Evolutionary conservation across 2,888 invertebrate species (phyloP).

Genomic region (Ceraclea dissimilis): DNA sequence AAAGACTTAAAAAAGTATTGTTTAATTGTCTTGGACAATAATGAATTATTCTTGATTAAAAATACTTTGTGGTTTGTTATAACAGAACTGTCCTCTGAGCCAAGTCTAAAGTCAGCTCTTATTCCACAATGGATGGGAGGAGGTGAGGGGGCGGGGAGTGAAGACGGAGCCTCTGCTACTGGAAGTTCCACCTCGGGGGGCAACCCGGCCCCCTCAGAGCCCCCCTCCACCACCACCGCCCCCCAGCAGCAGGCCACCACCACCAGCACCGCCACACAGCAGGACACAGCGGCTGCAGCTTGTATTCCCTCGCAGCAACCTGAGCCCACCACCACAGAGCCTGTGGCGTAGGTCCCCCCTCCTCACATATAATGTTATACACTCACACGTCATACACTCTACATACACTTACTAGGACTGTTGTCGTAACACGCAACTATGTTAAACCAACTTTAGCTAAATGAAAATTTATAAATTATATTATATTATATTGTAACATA

Average conservation of each 20-base stretch:
- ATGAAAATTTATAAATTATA: slow-evolving; percentile 1
- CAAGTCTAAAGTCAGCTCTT: slow-evolving; percentile 17
- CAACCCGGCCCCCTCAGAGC: not conserved
- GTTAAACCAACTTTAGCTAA: not conserved
- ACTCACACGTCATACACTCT: not conserved
- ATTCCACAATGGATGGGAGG: slow-evolving; percentile 23
- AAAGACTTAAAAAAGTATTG: too few relatives aligned
- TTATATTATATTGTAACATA: not conserved
- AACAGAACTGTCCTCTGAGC: slow-evolving; percentile 22
- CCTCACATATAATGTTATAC: not conserved
- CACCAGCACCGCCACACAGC: not conserved
- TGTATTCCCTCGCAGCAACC: not conserved
- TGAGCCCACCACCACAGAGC: not conserved
- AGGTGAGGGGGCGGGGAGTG: slow-evolving; percentile 4
- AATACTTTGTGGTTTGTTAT: not conserved
- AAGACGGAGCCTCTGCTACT: slow-evolving; percentile 9
- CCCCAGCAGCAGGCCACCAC: not conserved
- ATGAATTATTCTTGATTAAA: too few relatives aligned
- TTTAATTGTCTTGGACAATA: too few relatives aligned
- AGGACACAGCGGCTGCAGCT: slow-evolving; percentile 2
- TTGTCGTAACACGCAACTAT: not conserved
- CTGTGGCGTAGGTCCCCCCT: not conserved
- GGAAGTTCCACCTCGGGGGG: slow-evolving; percentile 3
- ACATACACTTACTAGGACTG: not conserved
- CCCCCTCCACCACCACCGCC: not conserved